Evolutionary conservation across 37 sponge, comb jelly and placozoan genomes (phyloP), one percentile per base, ranked within the genome.

Genomic region (Spongia lamella): DNA sequence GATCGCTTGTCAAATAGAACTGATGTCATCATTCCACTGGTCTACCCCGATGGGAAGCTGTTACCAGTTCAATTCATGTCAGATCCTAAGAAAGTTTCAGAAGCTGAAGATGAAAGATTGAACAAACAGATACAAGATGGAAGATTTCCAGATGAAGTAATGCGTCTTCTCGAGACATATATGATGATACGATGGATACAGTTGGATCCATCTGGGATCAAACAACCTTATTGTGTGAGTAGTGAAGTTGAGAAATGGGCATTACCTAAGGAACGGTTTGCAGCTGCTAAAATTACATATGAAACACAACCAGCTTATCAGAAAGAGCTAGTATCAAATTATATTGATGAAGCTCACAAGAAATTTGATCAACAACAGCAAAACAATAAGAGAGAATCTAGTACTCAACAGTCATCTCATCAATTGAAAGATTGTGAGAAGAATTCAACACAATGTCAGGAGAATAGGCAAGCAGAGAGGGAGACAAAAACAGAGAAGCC

Each of bases 11-110:
- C 58, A 20, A 25, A 49, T 0, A 68, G 84, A 2, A 82, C 67
- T 24, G 79, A 79, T 20, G 65, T 80, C 14, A 88, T 96, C 5
- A 77, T 92, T 15, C 97, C 97, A 6, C 86, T 96, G 38, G 90
- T 91, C 32, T 61, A 70, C 15, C 87, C 90, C 16, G 79, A 89
- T 52, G 88, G 93, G 0, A 39, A 63, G 3, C 72, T 89, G 52
- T 86, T 96, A 4, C 88, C 91, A 5, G 60, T 96, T 25, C 93
- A 82, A 50, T 96, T 93, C 73, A 76, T 83, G 1, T 63, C 53
- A 24, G 79, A 94, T 55, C 88, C 90, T 1, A 76, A 83, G 19
- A 84, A 76, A 19, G 63, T 51, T 39, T 39, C 76, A 19, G 57
- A 79, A 37, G 22, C 51, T 14, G 30, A 31, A 4, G 49, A 68